Base-by-base conservation (phyloP, 2,113 vertebrate species). In the Felis chaus region DNA sequence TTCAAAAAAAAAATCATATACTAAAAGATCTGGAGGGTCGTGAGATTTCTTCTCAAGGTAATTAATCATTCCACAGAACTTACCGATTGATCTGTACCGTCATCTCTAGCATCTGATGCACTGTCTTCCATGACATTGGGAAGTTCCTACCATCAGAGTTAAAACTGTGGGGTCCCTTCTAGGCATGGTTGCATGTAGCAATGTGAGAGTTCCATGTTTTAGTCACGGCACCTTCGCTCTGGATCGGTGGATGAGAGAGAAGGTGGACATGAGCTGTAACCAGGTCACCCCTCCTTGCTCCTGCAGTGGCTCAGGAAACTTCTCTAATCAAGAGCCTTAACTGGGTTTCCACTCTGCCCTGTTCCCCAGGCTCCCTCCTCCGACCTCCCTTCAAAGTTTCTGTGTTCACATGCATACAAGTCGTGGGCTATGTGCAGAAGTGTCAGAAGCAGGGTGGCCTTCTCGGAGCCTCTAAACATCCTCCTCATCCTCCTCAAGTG, bases 211-310 rank as follows among this genome's bases (percentile, higher is more conserved):
- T 50, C 71, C 19, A 3, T 1, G 55, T 27, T 23, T 55, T 2
- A 0, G 5, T 21, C n/a, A 12, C 3, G 6, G 19, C 31, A 19
- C 2, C 5, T 3, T 63, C 13, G 1, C 74, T 86, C 21, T 29
- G 33, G 21, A 2, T 87, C 84, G 7, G 1, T 61, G 27, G 55
- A 11, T 9, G 21, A 63, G 53, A 50, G 4, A 18, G 10, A 55
- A 14, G 1, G 8, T 29, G 33, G 36, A 23, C 7, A 45, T 9
- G 61, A n/a, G 48, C 3, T 1, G 39, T 14, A 36, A 39, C 69
- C 27, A 5, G 18, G 4, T 53, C 63, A 15, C 80, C 63, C 25
- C 36, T 25, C 33, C 69, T 8, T 29, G 55, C 12, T 8, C 48
- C 27, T 81, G 11, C 23, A 48, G 69, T 25, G 13, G 11, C 41